Evolutionary conservation across 1,140 invertebrate genomes (phyloP), one percentile per base, ranked within the genome.

Genomic region (Rhynchophorus ferrugineus): DNA sequence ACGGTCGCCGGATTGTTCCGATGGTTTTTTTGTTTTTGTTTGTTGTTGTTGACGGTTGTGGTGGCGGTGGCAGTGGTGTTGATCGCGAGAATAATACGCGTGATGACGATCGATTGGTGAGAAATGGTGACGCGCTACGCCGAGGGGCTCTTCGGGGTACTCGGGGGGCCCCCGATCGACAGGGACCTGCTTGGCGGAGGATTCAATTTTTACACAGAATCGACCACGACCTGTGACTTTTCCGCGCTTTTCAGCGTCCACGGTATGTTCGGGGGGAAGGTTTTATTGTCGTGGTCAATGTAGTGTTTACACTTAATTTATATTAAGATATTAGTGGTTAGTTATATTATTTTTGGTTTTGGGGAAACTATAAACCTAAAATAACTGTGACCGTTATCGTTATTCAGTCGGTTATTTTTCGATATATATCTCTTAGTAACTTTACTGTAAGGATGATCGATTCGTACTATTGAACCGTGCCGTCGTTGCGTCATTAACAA

Each of bases 171-270:
- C 43, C 35, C 35, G 34, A 38, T 16, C 16, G 38, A 46, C 16
- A n/a, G 43, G 43, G 24, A 38, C 17, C 18, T 41, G 11, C 17
- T 17, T n/a, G 38, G 38, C 38, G 22, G 43, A 29, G 44, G 51
- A 11, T 54, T 38, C 22, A 35, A 35, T 21, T 54, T 46, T 19
- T 46, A 46, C 38, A 39, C 51, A 14, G 35, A 46, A 14, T 24
- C 44, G 20, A 46, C 44, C 11, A 54, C 51, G 2, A 54, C 51
- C 36, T 54, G 51, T 38, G 51, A 54, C 17, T 54, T 54, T 47
- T 54, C 51, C 1, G 51, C 24, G 20, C 22, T 54, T 14, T 54
- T 54, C 17, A 36, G 37, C 22, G 22, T 51, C n/a, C 43, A 49
- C 38, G 47, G 47, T 49, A 49, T 9, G 13, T 35, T 37, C n/a